Evolutionary conservation across 2,797 vertebrate species (phyloP).

Genomic region (Tarsius wallacei): DNA sequence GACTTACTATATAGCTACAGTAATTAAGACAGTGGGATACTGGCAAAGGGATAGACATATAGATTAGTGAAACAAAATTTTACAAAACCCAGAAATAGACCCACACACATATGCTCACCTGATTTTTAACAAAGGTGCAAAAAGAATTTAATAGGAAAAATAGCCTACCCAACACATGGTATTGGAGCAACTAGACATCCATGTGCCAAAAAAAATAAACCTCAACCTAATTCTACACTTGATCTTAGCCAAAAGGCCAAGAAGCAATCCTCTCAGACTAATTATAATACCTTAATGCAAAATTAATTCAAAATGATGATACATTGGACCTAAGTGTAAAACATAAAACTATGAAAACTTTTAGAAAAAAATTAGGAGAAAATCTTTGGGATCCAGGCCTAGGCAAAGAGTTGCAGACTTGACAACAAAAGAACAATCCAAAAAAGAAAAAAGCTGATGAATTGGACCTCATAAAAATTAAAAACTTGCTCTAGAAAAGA

Average conservation of each 20-base stretch:
- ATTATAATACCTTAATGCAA: background rate
- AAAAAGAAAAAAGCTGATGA: background rate
- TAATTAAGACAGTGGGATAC: background rate
- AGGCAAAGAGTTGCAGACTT: conserved; percentile 26
- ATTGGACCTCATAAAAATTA: conserved; percentile 5
- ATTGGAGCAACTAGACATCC: background rate
- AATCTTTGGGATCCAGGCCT: background rate
- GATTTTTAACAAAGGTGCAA: conserved; percentile 27
- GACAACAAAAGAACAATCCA: background rate
- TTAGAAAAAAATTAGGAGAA: conserved; percentile 8
- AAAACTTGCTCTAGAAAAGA: conserved; percentile 14
- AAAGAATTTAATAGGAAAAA: conserved; percentile 28
- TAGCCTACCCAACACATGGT: background rate
- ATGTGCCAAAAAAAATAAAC: conserved; percentile 8
- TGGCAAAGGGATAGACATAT: background rate
- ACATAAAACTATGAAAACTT: conserved; percentile 12
- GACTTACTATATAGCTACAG: background rate
- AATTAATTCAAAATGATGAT: conserved; percentile 7
- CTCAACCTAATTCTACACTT: background rate
- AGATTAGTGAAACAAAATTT: background rate
- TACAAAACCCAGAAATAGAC: conserved; percentile 40
- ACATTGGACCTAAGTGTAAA: conserved; percentile 5
- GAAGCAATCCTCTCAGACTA: background rate
- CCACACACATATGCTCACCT: background rate
- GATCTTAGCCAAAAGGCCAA: background rate